Base-by-base conservation (phyloP, 2,888 invertebrate genomes). In the Lydus trimaculatus region DNA sequence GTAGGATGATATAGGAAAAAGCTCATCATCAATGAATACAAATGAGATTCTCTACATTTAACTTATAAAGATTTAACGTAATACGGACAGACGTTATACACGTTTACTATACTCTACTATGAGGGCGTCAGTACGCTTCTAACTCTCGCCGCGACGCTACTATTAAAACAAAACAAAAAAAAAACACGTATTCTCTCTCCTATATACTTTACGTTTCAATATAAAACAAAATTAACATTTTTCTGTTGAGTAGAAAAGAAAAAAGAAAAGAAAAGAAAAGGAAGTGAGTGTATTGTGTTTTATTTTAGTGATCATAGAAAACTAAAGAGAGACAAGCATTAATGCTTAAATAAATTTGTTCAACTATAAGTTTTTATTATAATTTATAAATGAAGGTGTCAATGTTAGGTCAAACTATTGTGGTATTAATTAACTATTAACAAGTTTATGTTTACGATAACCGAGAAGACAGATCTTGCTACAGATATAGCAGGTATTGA, bases 51-150 rank as follows among this genome's bases (percentile, higher is more conserved):
- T n/a, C 67, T 62, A 70, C 67, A 67, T 70, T 70, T 70, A 70
- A 67, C 64, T 61, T 69, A 43, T 31, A 33, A n/a, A n/a, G 31
- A 66, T 66, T 62, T 67, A 64, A 70, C 70, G 70, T 62, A 66
- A 70, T 70, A 65, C 70, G 67, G 70, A 64, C 58, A 67, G 58
- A 70, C 66, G 66, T 64, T 62, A 64, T 69, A 23, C 63, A 39
- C 8, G 4, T 15, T 4, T 36, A 36, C 36, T 17, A 43, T 43
- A 43, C 64, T 58, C 58, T 25, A 60, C 58, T 61, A 71, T 71
- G 69, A 66, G 64, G 71, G 71, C 71, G 71, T 71, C 71, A 71
- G 71, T 71, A 63, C 66, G 68, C 66, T 66, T 31, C 64, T 60
- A 66, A 63, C 71, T 69, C 58, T 69, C 68, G 71, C 48, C 71